phyloP scores from a whole-genome alignment of 1,140 invertebrate species.

The Drosophila nannoptera region DNA sequence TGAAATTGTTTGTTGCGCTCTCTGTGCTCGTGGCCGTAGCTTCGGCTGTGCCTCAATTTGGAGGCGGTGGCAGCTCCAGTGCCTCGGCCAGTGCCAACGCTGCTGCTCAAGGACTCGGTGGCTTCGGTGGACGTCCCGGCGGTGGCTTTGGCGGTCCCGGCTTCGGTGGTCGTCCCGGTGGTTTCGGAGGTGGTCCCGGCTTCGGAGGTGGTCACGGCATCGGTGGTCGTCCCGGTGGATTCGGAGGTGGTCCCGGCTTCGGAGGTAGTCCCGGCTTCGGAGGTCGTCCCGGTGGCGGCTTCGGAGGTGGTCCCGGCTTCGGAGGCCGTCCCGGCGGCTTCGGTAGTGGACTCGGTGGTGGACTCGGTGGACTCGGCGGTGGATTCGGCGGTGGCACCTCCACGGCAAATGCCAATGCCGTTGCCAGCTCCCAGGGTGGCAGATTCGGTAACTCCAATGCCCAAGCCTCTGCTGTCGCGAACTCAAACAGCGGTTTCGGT shows the following conservation, averaged over 20 bases:
- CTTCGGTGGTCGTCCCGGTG: slow-evolving; percentile 13
- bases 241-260: slow-evolving; percentile 3
- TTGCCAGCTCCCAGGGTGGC: too few species aligned
- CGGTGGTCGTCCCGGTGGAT: slow-evolving; percentile 17
- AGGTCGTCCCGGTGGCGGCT: slow-evolving; percentile 3
- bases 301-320: neutral
- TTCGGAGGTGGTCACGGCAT: slow-evolving; percentile 14
- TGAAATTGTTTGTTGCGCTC: slow-evolving; percentile 55
- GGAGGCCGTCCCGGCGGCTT: slow-evolving; percentile 14
- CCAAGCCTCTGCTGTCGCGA: too few species aligned
- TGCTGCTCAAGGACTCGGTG: slow-evolving; percentile 26
- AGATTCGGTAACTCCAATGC: too few species aligned
- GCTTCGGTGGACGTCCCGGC: slow-evolving; percentile 16
- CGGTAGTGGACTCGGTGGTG: neutral
- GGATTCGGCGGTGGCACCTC: too few species aligned
- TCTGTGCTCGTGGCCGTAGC: slow-evolving; percentile 44
- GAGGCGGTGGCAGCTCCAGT: slow-evolving; percentile 19
- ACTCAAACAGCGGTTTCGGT: too few species aligned
- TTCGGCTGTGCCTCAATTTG: slow-evolving; percentile 45
- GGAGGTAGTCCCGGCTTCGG: neutral
- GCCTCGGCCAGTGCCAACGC: slow-evolving; percentile 4
- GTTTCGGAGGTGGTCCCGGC: slow-evolving; percentile 25
- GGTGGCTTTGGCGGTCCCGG: slow-evolving; percentile 26
- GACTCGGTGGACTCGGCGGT: neutral
- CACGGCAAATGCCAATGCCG: too few species aligned